Base-by-base conservation (phyloP, 1,140 invertebrate genomes). In the Venustaconcha ellipsiformis region DNA sequence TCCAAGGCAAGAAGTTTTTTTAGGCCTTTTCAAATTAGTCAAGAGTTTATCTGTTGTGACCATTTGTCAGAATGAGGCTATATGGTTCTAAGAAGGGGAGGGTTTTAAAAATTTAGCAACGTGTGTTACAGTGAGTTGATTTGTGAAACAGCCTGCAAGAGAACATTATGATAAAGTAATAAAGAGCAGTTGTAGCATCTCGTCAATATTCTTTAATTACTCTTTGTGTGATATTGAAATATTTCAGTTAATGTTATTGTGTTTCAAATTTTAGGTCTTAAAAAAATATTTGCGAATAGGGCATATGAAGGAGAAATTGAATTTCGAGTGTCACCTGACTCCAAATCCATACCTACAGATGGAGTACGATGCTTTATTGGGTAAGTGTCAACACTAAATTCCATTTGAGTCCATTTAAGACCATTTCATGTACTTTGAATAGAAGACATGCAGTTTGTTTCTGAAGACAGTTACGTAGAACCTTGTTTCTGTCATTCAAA, bases 241-340 rank as follows among this genome's bases (percentile, higher is more conserved):
- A 48, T 48, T 48, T 48, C 37, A 48, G 37, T 11, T 48, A 0
- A 11, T 48, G 11, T 48, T 48, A 14, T 20, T 55, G n/a, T 23
- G 71, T 59, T 71, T 37, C 23, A 76, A 59, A 67, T 85, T 86
- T 26, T 80, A 94, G 94, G 94, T 18, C 93, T 95, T 78, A 95
- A 95, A 83, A 94, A 94, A 80, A 92, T 95, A 76, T 82, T 95
- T 2, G 87, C 89, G 1, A 94, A 95, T 82, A 93, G 92, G 65
- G 92, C 93, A 1, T 95, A 95, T 83, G 92, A 94, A 68, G 94
- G 94, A 0, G 94, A 95, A 87, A 91, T 95, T 11, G 82, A 82
- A 14, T 88, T 83, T 68, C 73, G 81, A 48, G 88, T 92, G 5
- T 91, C 92, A 14, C 74, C 83, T 15, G 83, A 86, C 58, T 67